Conservation (phyloP, 2,113 vertebrate species). For the Apaloderma vittatum region DNA sequence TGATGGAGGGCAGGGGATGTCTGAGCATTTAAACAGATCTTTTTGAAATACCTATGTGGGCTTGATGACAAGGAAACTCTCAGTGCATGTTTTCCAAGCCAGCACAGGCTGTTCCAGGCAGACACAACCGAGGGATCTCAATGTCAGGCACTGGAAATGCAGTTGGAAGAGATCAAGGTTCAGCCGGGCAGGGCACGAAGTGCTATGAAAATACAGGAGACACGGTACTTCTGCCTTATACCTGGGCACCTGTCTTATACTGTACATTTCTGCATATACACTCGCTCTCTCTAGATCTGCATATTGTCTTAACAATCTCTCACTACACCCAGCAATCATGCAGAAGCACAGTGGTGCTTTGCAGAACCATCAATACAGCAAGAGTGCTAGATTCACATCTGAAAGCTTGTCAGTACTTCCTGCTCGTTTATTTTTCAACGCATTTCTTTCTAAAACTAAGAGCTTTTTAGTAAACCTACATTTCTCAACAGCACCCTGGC, state of each 20-base stretch:
- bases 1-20: rapidly evolving
- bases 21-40: background rate
- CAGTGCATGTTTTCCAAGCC: rapidly evolving
- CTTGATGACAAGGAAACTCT: rapidly evolving
- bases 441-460: background rate
- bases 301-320: background rate
- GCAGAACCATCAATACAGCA: background rate
- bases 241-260: rapidly evolving
- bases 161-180: background rate
- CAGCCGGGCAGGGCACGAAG: too few relatives aligned
- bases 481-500: background rate
- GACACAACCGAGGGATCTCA: background rate
- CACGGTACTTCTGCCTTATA: background rate
- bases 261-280: too few relatives aligned
- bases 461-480: background rate
- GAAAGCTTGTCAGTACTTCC: background rate
- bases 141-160: background rate
- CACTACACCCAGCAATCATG: background rate
- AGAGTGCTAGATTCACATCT: rapidly evolving
- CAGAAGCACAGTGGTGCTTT: background rate
- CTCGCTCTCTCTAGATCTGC: background rate
- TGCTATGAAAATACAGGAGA: background rate
- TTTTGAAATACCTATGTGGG: background rate
- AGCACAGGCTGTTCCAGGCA: background rate
- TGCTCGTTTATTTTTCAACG: background rate